phyloP scores from a whole-genome alignment of 2,797 vertebrate species.

The Schizothorax lantsangensis region DNA sequence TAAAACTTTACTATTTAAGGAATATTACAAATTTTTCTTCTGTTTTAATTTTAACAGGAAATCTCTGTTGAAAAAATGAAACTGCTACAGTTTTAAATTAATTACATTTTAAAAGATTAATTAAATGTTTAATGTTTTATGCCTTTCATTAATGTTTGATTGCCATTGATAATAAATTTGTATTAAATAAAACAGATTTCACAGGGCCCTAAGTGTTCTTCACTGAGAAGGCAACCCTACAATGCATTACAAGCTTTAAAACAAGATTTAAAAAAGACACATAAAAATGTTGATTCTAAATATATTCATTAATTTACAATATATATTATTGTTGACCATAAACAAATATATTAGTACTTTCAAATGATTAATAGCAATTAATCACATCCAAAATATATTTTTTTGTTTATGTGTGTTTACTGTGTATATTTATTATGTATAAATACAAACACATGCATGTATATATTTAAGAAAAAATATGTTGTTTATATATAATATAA shows the following conservation, averaged over 20 bases:
- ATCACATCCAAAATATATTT: no score
- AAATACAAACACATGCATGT: no score
- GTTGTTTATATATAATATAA: no score
- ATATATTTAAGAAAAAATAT: no score
- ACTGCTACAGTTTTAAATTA: background rate
- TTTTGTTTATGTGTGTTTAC: no score
- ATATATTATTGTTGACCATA: no score
- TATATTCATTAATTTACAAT: background rate
- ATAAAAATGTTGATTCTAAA: background rate
- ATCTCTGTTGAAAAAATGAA: background rate
- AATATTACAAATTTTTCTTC: no score
- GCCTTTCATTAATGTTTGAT: background rate
- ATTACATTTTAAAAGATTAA: background rate
- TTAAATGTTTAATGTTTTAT: background rate
- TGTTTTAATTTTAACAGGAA: background rate
- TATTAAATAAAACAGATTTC: background rate
- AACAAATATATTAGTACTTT: no score
- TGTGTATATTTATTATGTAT: no score
- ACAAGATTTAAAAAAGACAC: background rate
- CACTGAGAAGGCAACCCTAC: background rate
- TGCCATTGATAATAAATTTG: background rate
- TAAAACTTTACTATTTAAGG: background rate
- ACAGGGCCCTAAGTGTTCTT: background rate
- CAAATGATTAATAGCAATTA: no score
- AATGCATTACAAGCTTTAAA: background rate